Conservation (phyloP, 2,888 invertebrate genomes). For the Limnephilus marmoratus region DNA sequence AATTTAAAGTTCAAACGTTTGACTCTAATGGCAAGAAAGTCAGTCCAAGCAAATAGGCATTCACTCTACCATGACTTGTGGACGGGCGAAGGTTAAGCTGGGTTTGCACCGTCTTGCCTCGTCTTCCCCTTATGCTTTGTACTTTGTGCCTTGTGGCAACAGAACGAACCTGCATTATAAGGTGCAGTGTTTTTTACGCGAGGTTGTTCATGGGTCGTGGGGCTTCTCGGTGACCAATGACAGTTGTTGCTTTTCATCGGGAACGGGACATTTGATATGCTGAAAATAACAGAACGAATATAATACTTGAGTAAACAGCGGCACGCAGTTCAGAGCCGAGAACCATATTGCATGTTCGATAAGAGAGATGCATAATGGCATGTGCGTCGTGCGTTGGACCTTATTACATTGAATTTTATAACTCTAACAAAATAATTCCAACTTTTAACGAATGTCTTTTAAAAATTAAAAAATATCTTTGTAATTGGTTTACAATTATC, state of each 20-base stretch:
- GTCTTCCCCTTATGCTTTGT: neutral
- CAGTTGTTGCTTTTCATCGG: constrained; percentile 62
- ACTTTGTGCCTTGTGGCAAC: constrained; percentile 5
- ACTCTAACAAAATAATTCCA: no score
- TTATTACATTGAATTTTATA: no score
- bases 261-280: constrained; percentile 61
- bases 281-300: constrained; percentile 59
- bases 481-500: neutral
- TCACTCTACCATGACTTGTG: constrained; percentile 24
- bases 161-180: neutral
- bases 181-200: constrained; percentile 41
- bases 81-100: constrained; percentile 52
- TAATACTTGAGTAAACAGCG: constrained; percentile 59
- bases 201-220: constrained; percentile 31
- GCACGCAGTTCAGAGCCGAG: constrained; percentile 22
- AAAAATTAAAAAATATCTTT: neutral
- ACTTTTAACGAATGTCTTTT: neutral
- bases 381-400: neutral
- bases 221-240: constrained; percentile 63
- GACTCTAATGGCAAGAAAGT: neutral
- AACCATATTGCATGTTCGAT: constrained; percentile 50
- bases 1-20: neutral
- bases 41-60: neutral
- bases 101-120: neutral
- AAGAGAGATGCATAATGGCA: neutral